Evolutionary conservation across 2,113 vertebrate genomes (phyloP), one percentile per base, ranked within the genome.

Genomic region (Struthio camelus): DNA sequence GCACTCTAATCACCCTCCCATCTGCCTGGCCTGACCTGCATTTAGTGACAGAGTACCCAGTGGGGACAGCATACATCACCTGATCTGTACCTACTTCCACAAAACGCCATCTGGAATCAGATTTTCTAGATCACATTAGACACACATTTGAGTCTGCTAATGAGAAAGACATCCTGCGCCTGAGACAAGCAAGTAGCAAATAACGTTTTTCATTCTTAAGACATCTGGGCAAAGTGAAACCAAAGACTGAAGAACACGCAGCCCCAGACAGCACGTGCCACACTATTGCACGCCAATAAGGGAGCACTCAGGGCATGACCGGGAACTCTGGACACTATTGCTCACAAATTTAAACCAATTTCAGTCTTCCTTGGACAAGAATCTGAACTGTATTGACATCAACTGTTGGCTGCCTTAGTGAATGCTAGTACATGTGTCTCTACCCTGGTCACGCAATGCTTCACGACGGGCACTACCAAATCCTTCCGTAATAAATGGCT

Each of bases 141-240:
- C 17, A 51, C 9, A 22, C 12, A 11, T 2, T 44, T 36, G 32
- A 62, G 44, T 17, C 40, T 30, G 27, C 59, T 61, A 53, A 53
- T 61, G 12, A 23, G 25, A 23, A 54, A 79, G 36, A 44, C 2
- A 3, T 5, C 36, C 44, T 8, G 24, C 10, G 16, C 7, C 7
- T 2, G 24, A 77, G 36, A 27, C 36, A 32, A n/a, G 15, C 48
- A 50, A 32, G 67, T 46, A 30, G 23, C 23, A 44, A 44, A 8
- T 32, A 42, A 34, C 1, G 3, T 6, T 64, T 75, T 56, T 38
- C 16, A 46, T 59, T 56, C 38, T 53, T 27, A 36, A 40, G 24
- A 20, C 1, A 3, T 19, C 61, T 17, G 18, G 16, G 13, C 24
- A 10, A 0, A 0, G 38, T 4, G 34, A 80, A 61, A 67, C 13